Percentiles rank a stretch among this genome's conserved stretches.
These are phyloP conservation scores for Euphydryas editha DNA, from an alignment of 2,888 invertebrate genomes.

Conservation along the genomic window DNA sequence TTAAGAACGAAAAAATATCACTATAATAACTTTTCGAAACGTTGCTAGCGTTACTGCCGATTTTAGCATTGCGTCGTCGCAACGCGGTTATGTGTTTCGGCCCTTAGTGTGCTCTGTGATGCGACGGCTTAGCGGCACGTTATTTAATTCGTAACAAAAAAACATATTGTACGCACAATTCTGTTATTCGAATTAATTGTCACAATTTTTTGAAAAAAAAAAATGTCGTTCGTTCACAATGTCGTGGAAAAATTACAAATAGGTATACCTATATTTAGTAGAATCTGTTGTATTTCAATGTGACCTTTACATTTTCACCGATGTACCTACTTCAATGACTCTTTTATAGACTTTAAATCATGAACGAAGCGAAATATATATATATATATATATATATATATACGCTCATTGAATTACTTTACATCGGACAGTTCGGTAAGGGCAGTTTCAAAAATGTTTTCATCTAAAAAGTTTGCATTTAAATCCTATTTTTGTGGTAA, in stretches of 20 bases:
- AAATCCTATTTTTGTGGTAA: not conserved
- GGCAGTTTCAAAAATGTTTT: not conserved
- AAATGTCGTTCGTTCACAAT: not conserved
- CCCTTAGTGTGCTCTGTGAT: too few species aligned
- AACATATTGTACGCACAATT: too few species aligned
- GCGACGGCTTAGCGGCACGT: too few species aligned
- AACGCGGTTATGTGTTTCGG: too few species aligned
- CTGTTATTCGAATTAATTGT: not conserved
- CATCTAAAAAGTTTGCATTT: not conserved
- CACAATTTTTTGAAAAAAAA: not conserved
- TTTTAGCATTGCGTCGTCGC: too few species aligned
- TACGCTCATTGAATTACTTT: conserved; percentile 31
- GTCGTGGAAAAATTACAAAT: conserved; percentile 6
- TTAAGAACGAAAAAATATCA: too few species aligned
- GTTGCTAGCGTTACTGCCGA: too few species aligned
- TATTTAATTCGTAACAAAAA: too few species aligned
- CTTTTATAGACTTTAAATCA: conserved; percentile 33
- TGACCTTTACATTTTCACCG: conserved; percentile 33
- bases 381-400: conserved; percentile 60
- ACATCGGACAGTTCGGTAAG: not conserved
- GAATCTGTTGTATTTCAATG: conserved; percentile 26
- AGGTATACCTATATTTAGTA: not conserved
- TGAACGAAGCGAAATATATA: conserved; percentile 49
- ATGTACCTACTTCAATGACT: conserved; percentile 32
- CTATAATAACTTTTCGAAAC: too few species aligned